Base-by-base conservation (phyloP, 2,797 vertebrate species). In the Gymnoscopelus braueri region DNA sequence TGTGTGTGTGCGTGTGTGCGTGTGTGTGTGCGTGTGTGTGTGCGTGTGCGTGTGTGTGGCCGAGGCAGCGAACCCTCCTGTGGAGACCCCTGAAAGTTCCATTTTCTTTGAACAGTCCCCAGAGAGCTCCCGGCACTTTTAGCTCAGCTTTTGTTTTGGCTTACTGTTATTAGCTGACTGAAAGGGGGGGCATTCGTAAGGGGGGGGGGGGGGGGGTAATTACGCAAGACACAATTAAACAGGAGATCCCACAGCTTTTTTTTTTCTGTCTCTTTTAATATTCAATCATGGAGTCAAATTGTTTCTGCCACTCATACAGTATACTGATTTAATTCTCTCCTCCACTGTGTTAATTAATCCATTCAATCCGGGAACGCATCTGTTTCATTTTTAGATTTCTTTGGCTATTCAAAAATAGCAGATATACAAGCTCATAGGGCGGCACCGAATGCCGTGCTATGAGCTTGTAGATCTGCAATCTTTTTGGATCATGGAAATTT, bases 291-390 rank as follows among this genome's bases (percentile, higher is more conserved):
- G 73, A 79, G 69, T 80, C 67, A 86, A 88, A 91, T 90, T 84
- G 81, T 90, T 88, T 91, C 86, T 90, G 85, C 73, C 86, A 87
- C 78, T 89, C 84, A 85, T 67, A n/a, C n/a, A n/a, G n/a, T n/a
- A 82, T 85, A 88, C 88, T 90, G 82, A 89, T 91, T 90, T 85
- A 85, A 84, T 90, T 90, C 69, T 80, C 78, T 81, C 80, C 80
- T 84, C 78, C 65, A 61, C 64, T 61, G 79, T 80, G 82, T 87
- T 92, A 91, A 91, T 92, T 87, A 19, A 19, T 19, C 19, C 19
- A 19, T 19, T 19, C 19, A 19, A 19, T 19, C 19, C 19, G 19
- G 19, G 19, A 19, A 19, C 19, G 19, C 19, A 19, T 19, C 19
- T 19, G 19, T 19, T 19, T 19, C 19, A 19, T 19, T 19, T 19